A percentile compares a stretch with the other conserved stretches of the same genome.
phyloP scores from a whole-genome alignment of 2,113 vertebrate species.

The Oxyura jamaicensis region DNA sequence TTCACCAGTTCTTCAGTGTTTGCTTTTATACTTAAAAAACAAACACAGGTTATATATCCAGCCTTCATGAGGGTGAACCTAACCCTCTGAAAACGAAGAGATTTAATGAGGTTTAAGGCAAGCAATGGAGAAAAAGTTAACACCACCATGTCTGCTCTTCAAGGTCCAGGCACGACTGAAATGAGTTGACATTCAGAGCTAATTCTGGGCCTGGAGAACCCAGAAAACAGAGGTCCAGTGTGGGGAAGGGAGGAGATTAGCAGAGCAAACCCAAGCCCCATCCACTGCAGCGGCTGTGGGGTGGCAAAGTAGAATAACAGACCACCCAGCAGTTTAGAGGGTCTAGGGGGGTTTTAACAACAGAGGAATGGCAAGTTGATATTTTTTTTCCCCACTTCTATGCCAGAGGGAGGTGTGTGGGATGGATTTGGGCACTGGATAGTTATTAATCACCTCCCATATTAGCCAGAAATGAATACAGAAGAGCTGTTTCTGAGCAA shows the following conservation, averaged over 20 bases:
- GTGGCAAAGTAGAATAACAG: neutral
- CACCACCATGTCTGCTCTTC: neutral
- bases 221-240: neutral
- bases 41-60: neutral
- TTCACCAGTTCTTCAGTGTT: neutral
- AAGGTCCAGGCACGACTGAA: neutral
- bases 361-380: neutral
- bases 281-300: neutral
- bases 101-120: neutral
- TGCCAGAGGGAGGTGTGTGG: neutral
- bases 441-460: slow-evolving; percentile 3
- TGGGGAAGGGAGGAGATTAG: neutral
- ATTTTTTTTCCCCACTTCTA: neutral
- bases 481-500: neutral
- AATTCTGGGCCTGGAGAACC: neutral
- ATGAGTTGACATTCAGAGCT: neutral
- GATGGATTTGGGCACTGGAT: neutral
- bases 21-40: neutral
- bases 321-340: neutral
- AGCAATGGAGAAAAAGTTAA: neutral
- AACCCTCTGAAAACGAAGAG: neutral
- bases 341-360: neutral
- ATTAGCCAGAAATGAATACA: neutral
- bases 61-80: neutral
- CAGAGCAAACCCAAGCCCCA: neutral